Conservation (phyloP, 2,797 vertebrate genomes). For the Halcyon smyrnensis region DNA sequence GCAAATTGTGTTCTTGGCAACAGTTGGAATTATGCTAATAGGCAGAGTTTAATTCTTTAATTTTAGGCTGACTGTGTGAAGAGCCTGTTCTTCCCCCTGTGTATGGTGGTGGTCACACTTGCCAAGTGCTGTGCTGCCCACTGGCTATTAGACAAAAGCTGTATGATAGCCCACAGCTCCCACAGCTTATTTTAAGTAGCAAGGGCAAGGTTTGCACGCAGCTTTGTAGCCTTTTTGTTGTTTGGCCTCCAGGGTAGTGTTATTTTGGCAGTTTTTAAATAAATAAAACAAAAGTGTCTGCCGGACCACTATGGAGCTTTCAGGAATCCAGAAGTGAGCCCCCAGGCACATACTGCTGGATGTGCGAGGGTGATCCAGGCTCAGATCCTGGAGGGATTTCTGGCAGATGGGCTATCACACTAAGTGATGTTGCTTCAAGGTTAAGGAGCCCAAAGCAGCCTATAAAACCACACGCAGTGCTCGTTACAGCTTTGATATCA, state of each 20-base stretch:
- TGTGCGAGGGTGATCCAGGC: neutral
- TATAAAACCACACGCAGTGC: neutral
- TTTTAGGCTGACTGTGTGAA: neutral
- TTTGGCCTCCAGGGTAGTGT: neutral
- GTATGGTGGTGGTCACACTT: fast-evolving
- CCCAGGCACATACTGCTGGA: neutral
- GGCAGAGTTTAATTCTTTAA: neutral
- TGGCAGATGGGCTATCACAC: neutral
- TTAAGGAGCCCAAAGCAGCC: neutral
- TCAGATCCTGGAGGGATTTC: neutral
- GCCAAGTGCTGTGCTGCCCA: fast-evolving
- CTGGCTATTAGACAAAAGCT: neutral
- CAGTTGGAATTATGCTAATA: neutral
- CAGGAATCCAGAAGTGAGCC: neutral
- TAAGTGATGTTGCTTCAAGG: neutral
- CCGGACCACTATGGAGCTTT: neutral
- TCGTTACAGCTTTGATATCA: neutral
- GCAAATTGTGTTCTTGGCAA: neutral
- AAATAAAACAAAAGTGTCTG: neutral
- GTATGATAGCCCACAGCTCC: neutral
- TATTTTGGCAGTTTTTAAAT: neutral
- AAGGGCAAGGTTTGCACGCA: neutral
- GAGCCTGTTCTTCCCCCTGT: neutral
- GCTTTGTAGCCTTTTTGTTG: neutral
- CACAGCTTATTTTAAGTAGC: neutral